Evolutionary conservation across 2,113 vertebrate genomes (phyloP).

Genomic region (Alligator mississippiensis): DNA sequence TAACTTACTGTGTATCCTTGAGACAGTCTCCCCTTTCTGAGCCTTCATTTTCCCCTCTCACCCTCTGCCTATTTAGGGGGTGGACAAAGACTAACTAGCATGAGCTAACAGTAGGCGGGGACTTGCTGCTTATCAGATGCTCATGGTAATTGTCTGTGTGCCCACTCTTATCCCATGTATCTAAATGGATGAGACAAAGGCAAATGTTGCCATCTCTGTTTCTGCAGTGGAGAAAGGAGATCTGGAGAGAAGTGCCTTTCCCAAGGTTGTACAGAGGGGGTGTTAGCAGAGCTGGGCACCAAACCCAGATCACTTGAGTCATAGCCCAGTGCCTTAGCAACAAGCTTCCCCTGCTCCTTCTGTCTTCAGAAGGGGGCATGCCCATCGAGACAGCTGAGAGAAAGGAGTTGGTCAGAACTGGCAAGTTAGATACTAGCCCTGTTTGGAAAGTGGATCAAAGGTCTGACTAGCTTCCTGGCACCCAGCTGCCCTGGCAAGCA

Average conservation of each 20-base stretch:
- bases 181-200: not conserved
- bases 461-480: not conserved
- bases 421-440: rapidly evolving
- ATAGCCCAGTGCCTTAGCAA: rapidly evolving
- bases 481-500: not conserved
- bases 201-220: not conserved
- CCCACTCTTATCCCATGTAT: too few relatives aligned
- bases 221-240: not conserved
- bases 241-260: not conserved
- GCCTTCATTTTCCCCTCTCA: not conserved
- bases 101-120: not conserved
- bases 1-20: not conserved
- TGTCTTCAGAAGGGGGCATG: too few relatives aligned
- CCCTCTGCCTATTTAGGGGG: not conserved
- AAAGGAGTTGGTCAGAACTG: not conserved
- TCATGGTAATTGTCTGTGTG: too few relatives aligned
- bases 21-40: not conserved
- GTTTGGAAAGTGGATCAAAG: not conserved
- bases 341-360: rapidly evolving
- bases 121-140: not conserved
- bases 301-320: not conserved
- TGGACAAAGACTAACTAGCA: too few relatives aligned
- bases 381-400: too few relatives aligned
- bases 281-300: rapidly evolving
- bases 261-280: not conserved